A percentile compares a stretch with the other conserved stretches of the same genome.
Evolutionary conservation across 2,113 vertebrate genomes (phyloP).

Genomic region (Lontra canadensis): DNA sequence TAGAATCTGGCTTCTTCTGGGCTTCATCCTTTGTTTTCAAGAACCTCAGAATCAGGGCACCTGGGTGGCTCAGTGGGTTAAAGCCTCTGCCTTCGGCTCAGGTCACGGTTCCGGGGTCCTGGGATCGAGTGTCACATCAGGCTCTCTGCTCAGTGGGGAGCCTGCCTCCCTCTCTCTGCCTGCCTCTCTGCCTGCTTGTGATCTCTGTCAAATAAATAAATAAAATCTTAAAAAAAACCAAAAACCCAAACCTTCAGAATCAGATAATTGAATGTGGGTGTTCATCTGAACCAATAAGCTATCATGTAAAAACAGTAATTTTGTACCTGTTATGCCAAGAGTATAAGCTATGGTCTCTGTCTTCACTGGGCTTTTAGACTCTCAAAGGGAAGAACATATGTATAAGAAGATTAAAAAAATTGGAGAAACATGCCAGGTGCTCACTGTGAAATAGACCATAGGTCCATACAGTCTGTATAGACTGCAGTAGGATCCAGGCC

Average conservation of each 20-base stretch:
- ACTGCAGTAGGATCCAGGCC: neutral
- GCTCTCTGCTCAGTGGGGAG: no score
- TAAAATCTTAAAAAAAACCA: no score
- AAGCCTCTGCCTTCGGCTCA: no score
- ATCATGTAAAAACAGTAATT: neutral
- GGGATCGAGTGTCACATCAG: no score
- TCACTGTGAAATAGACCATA: neutral
- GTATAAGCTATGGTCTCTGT: neutral
- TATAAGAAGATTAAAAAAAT: neutral
- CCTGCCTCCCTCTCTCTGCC: no score
- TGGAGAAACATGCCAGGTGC: neutral
- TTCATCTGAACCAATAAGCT: neutral
- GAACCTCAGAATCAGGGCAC: neutral
- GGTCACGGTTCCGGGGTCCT: no score
- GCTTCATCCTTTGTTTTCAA: neutral
- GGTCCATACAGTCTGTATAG: neutral
- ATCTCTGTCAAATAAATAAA: no score
- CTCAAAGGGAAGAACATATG: neutral
- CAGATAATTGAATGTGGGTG: neutral
- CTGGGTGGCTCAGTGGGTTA: no score
- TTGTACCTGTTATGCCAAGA: neutral
- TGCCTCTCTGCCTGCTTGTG: no score
- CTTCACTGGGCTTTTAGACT: neutral
- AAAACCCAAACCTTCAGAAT: neutral
- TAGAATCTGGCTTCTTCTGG: neutral